Conservation (phyloP, 2,888 invertebrate genomes). For the Agelastica alni region DNA sequence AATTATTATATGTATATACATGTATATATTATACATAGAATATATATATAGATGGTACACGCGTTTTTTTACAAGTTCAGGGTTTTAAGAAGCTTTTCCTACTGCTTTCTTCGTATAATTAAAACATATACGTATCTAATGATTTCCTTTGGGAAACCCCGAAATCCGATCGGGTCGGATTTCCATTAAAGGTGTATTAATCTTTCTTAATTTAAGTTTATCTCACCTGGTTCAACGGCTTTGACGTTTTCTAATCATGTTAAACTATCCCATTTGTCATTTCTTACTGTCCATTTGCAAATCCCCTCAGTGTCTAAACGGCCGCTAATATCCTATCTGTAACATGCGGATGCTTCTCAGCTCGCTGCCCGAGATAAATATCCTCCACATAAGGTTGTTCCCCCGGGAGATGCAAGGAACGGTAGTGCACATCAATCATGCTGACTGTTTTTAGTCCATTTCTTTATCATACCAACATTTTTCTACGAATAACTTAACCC, state of each 20-base stretch:
- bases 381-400: constrained; percentile 16
- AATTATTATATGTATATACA: too few relatives aligned
- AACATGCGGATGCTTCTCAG: constrained; percentile 20
- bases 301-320: constrained; percentile 18
- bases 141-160: too few relatives aligned
- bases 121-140: too few relatives aligned
- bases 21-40: too few relatives aligned
- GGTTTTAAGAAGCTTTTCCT: too few relatives aligned
- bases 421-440: constrained; percentile 17
- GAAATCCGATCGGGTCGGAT: too few relatives aligned
- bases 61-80: too few relatives aligned
- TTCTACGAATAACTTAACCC: constrained; percentile 25
- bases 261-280: constrained; percentile 18
- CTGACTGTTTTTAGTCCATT: constrained; percentile 19
- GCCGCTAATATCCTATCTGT: constrained; percentile 21
- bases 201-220: neutral
- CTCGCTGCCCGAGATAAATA: constrained; percentile 19
- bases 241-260: constrained; percentile 5
- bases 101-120: too few relatives aligned
- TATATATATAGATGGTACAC: too few relatives aligned
- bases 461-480: constrained; percentile 24
- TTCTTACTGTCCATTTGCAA: constrained; percentile 18
- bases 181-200: too few relatives aligned
- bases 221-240: neutral
- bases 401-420: constrained; percentile 5